Evolutionary conservation across 2,113 vertebrate species (phyloP).

Genomic region (Hypocryptadius cinnamomeus): DNA sequence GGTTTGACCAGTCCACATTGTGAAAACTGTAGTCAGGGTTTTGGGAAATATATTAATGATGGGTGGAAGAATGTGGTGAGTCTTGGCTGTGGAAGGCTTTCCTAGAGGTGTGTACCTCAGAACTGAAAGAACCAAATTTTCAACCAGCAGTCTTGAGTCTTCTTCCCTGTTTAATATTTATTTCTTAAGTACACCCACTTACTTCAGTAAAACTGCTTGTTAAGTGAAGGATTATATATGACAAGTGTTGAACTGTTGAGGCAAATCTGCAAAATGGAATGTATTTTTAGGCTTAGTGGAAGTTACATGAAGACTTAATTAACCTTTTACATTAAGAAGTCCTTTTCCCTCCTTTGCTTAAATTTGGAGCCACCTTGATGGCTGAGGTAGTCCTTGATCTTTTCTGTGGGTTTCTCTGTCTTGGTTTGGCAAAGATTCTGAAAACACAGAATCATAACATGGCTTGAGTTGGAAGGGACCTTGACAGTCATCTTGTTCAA

Average conservation of each 20-base stretch:
- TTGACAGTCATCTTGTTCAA: neutral
- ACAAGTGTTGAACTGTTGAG: constrained; percentile 8
- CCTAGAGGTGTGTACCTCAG: neutral
- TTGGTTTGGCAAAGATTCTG: neutral
- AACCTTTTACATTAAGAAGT: neutral
- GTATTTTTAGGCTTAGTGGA: neutral
- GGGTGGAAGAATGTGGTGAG: neutral
- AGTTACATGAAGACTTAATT: neutral
- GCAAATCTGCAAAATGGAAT: neutral
- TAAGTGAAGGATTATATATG: neutral
- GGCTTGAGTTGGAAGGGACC: neutral
- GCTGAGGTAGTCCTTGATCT: neutral
- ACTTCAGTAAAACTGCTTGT: neutral
- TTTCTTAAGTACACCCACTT: neutral
- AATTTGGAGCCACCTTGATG: neutral
- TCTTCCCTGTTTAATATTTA: neutral
- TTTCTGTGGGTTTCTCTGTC: neutral
- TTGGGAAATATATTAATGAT: neutral
- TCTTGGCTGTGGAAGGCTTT: neutral
- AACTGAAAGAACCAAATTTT: neutral
- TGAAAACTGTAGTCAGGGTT: neutral
- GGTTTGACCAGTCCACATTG: neutral
- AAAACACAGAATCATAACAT: neutral
- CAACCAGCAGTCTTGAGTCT: neutral
- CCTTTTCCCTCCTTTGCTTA: neutral